Evolutionary conservation across 2,113 vertebrate species (phyloP).

Genomic region (Callaeas wilsoni): DNA sequence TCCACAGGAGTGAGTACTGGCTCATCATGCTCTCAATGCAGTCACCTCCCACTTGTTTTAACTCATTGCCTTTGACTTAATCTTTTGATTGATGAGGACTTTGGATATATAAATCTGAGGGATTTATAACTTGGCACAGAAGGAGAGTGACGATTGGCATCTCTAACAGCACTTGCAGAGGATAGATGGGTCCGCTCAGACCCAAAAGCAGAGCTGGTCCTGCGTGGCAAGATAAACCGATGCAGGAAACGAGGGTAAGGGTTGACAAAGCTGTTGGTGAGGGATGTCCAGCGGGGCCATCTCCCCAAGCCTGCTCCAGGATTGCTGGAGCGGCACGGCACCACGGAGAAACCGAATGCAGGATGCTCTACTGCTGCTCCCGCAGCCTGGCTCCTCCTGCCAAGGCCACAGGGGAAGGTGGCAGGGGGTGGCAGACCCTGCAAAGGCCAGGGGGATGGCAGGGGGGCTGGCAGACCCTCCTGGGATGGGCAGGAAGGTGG

Average conservation of each 20-base stretch:
- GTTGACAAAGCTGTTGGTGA: background rate
- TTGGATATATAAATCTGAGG: background rate
- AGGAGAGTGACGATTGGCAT: background rate
- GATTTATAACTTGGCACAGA: background rate
- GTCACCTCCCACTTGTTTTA: background rate
- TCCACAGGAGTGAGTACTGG: rapidly evolving
- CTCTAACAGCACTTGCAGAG: background rate
- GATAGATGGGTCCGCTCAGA: background rate
- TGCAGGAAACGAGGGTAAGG: rapidly evolving
- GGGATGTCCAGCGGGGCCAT: rapidly evolving
- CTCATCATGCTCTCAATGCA: rapidly evolving
- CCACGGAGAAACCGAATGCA: rapidly evolving
- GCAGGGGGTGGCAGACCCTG: background rate
- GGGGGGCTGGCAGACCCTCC: background rate
- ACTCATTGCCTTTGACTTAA: background rate
- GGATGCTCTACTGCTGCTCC: background rate
- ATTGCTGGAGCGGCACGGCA: background rate
- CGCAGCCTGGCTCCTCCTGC: background rate
- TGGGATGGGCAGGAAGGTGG: background rate
- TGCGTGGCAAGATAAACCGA: rapidly evolving
- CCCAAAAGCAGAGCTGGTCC: background rate
- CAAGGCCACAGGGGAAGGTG: background rate
- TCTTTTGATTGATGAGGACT: background rate
- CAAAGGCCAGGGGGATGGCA: background rate
- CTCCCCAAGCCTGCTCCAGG: background rate